Base-by-base conservation (phyloP, 2,888 invertebrate species). In the Daptonema setosum region DNA sequence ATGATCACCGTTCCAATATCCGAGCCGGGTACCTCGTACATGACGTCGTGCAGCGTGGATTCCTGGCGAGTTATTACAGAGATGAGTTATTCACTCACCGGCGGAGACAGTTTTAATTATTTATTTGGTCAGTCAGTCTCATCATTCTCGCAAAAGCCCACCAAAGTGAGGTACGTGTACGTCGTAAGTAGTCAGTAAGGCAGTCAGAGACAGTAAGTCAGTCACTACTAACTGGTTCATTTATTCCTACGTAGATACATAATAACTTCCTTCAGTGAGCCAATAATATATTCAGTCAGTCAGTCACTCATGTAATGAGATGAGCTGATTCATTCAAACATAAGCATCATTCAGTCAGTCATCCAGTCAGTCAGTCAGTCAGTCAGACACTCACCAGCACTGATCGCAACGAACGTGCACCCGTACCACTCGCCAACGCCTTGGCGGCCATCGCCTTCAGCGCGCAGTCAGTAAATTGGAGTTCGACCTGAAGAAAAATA, bases 21-120 rank as follows among this genome's bases (percentile, higher is more conserved):
- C 0, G 88, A 87, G 28, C 90, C 91, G 52, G 97, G 97, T 65
- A 91, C 85, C 73, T 95, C 91, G 76, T 90, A 97, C 88, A 95
- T 95, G 60, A 95, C 84, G 67, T 95, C 91, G 62, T 93, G 77
- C 48, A 97, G 77, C 54, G 93, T 78, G 63, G 81, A 82, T 75
- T 95, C 93, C 85, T 88, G 73, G 51, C 67, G 65, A 5, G 64
- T 35, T 17, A 35, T 17, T 35, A 8, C 8, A 11, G 17, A 65
- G 24, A n/a, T n/a, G n/a, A n/a, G n/a, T n/a, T n/a, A n/a, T n/a
- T n/a, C n/a, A n/a, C n/a, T n/a, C n/a, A n/a, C n/a, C n/a, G n/a
- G n/a, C n/a, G n/a, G n/a, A n/a, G n/a, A n/a, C n/a, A n/a, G n/a
- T n/a, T n/a, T n/a, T n/a, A n/a, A n/a, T n/a, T n/a, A n/a, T n/a